Percentiles rank a stretch among this genome's conserved stretches.
Evolutionary conservation across 1,140 invertebrate genomes (phyloP).

Genomic region (Plectus sambesii): DNA sequence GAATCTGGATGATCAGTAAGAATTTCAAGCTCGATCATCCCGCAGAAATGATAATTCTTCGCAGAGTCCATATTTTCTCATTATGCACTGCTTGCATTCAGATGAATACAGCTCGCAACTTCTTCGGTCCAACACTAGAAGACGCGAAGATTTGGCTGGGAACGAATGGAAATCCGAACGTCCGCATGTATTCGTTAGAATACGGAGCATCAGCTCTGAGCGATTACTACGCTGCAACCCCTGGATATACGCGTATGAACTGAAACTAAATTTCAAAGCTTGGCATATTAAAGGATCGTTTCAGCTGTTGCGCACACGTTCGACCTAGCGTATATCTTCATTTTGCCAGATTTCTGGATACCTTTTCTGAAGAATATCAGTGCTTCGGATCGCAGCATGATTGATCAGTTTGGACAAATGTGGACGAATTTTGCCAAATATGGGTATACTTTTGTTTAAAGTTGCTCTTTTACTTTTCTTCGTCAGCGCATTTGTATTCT

Average conservation of each 20-base stretch:
- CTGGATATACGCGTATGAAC: conserved; percentile 8
- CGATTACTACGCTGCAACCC: background rate
- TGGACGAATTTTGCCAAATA: conserved; percentile 19
- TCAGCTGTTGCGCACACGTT: conserved; percentile 14
- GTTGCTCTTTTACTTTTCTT: too few species aligned
- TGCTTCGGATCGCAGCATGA: conserved; percentile 1
- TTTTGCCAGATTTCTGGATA: conserved; percentile 1
- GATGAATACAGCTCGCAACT: too few species aligned
- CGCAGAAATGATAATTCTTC: too few species aligned
- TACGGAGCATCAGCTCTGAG: background rate
- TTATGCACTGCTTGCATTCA: too few species aligned
- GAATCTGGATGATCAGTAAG: too few species aligned
- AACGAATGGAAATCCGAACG: conserved; percentile 5
- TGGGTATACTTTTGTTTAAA: conserved; percentile 5
- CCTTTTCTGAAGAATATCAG: background rate
- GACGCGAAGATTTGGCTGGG: too few species aligned
- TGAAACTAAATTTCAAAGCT: background rate
- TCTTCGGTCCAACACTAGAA: too few species aligned
- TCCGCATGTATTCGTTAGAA: conserved; percentile 10
- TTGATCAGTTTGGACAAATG: conserved; percentile 15
- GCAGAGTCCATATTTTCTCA: too few species aligned
- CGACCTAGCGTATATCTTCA: conserved; percentile 11
- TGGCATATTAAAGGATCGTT: background rate
- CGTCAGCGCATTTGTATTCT: too few species aligned
- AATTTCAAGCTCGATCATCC: too few species aligned